A percentile compares a stretch with the other conserved stretches of the same genome.
phyloP scores from a whole-genome alignment of 2,888 invertebrate species.

The Machimus rusticus region DNA sequence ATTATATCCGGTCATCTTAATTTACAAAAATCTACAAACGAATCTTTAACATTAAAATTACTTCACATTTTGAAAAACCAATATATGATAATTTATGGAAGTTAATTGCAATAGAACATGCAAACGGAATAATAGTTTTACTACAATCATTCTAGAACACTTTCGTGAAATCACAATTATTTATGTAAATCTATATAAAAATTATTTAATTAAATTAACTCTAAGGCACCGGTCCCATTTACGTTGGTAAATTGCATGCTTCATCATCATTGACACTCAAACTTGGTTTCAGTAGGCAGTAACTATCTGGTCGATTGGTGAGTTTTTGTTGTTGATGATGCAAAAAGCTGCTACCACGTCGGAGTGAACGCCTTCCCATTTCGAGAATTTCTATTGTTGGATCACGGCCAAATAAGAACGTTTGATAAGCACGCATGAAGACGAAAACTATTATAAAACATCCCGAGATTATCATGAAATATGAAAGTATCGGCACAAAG shows the following conservation, averaged over 20 bases:
- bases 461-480: conserved; percentile 76
- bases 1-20: not conserved
- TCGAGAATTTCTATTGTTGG: conserved; percentile 77
- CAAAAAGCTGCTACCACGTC: conserved; percentile 67
- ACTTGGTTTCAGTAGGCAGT: conserved; percentile 56
- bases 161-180: conserved; percentile 35
- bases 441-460: conserved; percentile 70
- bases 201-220: not conserved
- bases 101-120: not conserved
- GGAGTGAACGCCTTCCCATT: conserved; percentile 75
- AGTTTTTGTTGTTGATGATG: conserved; percentile 60
- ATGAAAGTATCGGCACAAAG: conserved; percentile 74
- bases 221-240: not conserved
- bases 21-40: not conserved
- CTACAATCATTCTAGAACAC: conserved; percentile 4
- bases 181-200: not conserved
- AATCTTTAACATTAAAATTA: not conserved
- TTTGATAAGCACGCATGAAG: conserved; percentile 78
- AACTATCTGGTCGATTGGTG: conserved; percentile 56
- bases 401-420: conserved; percentile 73
- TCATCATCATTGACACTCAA: not conserved
- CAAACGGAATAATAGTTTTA: not conserved
- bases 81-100: not conserved
- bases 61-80: not conserved
- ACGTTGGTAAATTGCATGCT: conserved; percentile 22